phyloP scores from a whole-genome alignment of 2,113 vertebrate species.

The Tursiops truncatus region DNA sequence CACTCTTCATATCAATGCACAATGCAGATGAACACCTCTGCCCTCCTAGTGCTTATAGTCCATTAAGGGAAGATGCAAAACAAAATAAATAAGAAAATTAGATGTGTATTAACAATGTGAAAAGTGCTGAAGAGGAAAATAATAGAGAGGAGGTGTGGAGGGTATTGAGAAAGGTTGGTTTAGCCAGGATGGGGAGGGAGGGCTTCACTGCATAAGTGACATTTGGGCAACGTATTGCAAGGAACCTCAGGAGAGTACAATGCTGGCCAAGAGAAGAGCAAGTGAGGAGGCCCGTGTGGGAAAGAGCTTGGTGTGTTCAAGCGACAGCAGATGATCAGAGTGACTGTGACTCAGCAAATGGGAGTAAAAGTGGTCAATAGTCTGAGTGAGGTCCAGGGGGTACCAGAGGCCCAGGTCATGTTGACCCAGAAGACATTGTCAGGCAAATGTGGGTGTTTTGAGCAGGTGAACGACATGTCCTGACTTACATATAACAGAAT shows the following conservation, averaged over 20 bases:
- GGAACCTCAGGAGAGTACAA: neutral
- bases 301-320: neutral
- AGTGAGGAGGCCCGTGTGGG: no score
- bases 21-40: neutral
- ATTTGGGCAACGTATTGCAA: neutral
- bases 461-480: neutral
- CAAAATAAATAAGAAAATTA: neutral
- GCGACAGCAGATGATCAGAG: neutral
- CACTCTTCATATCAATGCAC: neutral
- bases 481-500: neutral
- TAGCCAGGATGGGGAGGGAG: neutral
- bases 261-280: neutral
- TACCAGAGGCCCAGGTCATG: neutral
- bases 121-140: neutral
- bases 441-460: neutral
- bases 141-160: neutral
- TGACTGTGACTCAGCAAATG: neutral
- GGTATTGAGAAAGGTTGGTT: neutral
- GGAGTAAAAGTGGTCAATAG: neutral
- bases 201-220: neutral
- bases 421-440: neutral
- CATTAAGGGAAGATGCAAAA: neutral
- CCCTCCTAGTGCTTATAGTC: neutral
- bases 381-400: neutral
- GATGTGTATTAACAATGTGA: neutral